Evolutionary conservation across 2,113 vertebrate species (phyloP), one percentile per base, ranked within the genome.

Genomic region (Catagonus wagneri): DNA sequence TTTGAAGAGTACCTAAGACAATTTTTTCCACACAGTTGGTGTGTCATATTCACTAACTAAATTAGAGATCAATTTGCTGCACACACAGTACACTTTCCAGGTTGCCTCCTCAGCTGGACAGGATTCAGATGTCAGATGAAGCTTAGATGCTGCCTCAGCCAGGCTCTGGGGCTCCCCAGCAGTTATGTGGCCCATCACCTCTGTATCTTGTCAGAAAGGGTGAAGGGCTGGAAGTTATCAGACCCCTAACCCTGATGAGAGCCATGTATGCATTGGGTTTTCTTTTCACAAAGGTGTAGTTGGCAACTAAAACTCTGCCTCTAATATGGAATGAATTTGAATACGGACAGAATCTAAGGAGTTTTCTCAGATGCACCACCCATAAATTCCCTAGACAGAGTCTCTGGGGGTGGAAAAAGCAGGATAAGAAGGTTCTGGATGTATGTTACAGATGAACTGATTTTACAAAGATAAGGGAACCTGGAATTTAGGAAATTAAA

Each of bases 401-500:
- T 32, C 39, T 85, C 23, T 25, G 71, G 22, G 0, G 25, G 80
- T 32, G 7, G 63, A 80, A 94, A 79, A 61, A 81, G 19, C 29
- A 76, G 95, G 56, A 27, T 52, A 90, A 86, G 80, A 78, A 90
- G 34, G 29, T 71, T 95, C 80, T 83, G 68, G 69, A 80, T 93
- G 8, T 44, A 52, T 34, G 84, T 74, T 79, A 93, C 23, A 90
- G 75, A 94, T 78, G 72, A 90, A 86, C 0, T 92, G 74, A 72
- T 86, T 92, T 95, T 96, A 39, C 22, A 39, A 93, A 93, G 44
- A 86, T 16, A 69, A 90, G 63, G 63, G 84, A 78, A 83, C 23
- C 14, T 80, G 34, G 20, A 89, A 85, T 92, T 84, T 89, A 88
- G 86, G 74, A 78, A 78, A 93, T 81, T 81, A 72, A 94, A 87